A percentile compares a stretch with the other conserved stretches of the same genome.
phyloP scores from a whole-genome alignment of 2,888 invertebrate genomes.

The Troglohyphantes excavatus region DNA sequence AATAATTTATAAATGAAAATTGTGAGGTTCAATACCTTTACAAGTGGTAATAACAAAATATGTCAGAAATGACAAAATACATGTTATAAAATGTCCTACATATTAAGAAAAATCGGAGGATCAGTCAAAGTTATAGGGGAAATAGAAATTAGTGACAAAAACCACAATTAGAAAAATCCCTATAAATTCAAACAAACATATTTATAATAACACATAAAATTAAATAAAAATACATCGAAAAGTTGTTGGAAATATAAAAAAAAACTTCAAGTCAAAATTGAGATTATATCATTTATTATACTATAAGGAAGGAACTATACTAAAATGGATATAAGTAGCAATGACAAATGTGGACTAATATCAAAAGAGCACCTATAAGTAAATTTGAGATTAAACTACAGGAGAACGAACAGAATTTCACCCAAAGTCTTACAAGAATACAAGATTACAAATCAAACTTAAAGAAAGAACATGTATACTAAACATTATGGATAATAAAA shows the following conservation, averaged over 20 bases:
- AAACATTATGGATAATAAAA: background rate
- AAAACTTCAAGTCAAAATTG: background rate
- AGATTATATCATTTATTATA: no score
- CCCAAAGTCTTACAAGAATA: background rate
- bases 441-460: constrained; percentile 11
- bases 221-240: no score
- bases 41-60: no score
- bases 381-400: background rate
- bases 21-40: no score
- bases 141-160: background rate
- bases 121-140: background rate
- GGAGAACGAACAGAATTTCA: background rate
- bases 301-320: background rate
- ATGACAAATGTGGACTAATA: background rate
- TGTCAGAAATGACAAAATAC: no score
- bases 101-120: background rate
- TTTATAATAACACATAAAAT: no score
- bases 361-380: no score
- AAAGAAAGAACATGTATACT: constrained; percentile 11
- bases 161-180: background rate
- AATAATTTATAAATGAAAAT: no score
- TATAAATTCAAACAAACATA: no score
- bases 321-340: background rate
- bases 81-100: no score
- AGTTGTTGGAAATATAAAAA: no score